A percentile compares a stretch with the other conserved stretches of the same genome.
phyloP scores from a whole-genome alignment of 2,797 vertebrate genomes.

The Poeciliopsis infans region DNA sequence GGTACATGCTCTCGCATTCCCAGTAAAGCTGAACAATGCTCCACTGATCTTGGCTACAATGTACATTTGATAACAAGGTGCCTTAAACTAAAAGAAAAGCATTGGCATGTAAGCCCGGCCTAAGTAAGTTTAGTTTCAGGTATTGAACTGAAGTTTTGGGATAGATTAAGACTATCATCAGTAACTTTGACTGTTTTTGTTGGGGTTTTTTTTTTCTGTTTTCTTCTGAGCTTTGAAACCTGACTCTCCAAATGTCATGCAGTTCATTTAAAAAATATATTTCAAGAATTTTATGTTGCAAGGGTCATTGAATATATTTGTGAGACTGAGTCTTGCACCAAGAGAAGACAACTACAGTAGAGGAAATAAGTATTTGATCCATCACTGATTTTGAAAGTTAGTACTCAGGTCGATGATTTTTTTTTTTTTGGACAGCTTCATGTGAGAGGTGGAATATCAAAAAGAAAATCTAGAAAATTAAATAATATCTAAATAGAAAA shows the following conservation, averaged over 20 bases:
- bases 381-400: no score
- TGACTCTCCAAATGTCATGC: neutral
- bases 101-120: neutral
- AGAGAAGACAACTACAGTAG: neutral
- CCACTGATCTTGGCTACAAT: slow-evolving; percentile 65
- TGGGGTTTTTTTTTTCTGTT: neutral
- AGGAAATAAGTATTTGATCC: no score
- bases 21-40: slow-evolving; percentile 74
- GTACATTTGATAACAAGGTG: slow-evolving; percentile 53
- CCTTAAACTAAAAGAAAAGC: slow-evolving; percentile 5
- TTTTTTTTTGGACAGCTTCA: no score
- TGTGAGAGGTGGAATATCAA: no score
- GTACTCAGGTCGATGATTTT: no score
- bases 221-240: neutral
- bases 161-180: neutral
- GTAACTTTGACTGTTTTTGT: neutral
- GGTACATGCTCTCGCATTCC: slow-evolving; percentile 78
- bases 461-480: no score
- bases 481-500: no score
- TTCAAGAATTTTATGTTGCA: neutral
- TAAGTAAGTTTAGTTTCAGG: neutral
- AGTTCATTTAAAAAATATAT: neutral
- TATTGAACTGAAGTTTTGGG: neutral
- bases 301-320: neutral
- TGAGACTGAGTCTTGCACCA: neutral